Conservation (phyloP, 2,888 invertebrate genomes). For the Lathronympha strigana region DNA sequence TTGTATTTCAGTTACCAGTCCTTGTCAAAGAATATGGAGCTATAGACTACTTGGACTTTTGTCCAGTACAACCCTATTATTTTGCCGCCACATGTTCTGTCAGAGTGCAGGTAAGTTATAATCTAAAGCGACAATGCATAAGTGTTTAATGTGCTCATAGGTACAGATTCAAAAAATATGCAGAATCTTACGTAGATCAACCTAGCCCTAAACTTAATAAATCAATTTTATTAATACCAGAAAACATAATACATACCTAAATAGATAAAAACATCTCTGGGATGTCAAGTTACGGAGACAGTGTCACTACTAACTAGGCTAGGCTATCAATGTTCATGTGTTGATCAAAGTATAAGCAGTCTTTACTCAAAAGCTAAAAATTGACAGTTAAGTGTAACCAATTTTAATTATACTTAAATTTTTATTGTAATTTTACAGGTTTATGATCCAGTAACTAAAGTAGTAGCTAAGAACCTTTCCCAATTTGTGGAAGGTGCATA, state of each 20-base stretch:
- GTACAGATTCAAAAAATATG: too few species aligned
- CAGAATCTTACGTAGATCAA: too few species aligned
- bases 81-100: constrained; percentile 97
- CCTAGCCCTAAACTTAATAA: too few species aligned
- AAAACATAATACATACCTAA: too few species aligned
- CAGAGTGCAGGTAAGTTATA: constrained; percentile 86
- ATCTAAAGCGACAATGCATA: not conserved
- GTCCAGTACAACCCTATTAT: constrained; percentile 93
- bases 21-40: constrained; percentile 96
- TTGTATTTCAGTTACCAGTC: constrained; percentile 87
- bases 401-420: constrained; percentile 9
- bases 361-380: too few species aligned
- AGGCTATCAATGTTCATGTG: too few species aligned
- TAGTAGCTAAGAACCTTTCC: constrained; percentile 91
- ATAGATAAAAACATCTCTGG: too few species aligned
- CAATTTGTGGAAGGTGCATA: constrained; percentile 93
- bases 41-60: constrained; percentile 95
- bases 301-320: too few species aligned
- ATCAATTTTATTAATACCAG: too few species aligned
- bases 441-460: constrained; percentile 93
- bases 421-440: constrained; percentile 78
- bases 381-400: not conserved
- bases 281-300: too few species aligned
- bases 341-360: too few species aligned
- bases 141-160: too few species aligned